Percentiles rank a stretch among this genome's conserved stretches.
Evolutionary conservation across 2,888 invertebrate species (phyloP).

Genomic region (Callyntrura sp.): DNA sequence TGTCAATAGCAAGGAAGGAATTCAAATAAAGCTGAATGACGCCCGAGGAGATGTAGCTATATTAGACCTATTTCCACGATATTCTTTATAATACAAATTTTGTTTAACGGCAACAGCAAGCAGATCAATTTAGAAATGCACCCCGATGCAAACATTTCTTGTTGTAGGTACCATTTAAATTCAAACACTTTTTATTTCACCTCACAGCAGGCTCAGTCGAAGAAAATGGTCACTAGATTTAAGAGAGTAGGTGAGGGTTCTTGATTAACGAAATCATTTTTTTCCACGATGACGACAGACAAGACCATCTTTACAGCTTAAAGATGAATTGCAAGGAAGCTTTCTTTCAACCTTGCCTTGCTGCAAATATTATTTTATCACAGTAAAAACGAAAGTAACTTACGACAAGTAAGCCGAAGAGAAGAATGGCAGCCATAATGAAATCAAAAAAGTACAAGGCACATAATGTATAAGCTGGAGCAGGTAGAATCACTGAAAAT

Average conservation of each 20-base stretch:
- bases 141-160: not conserved
- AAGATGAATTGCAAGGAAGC: no score
- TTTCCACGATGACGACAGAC: no score
- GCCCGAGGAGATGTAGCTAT: constrained; percentile 29
- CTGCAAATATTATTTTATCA: not conserved
- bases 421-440: constrained; percentile 86
- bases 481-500: constrained; percentile 85
- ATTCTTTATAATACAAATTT: not conserved
- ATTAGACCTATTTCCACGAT: constrained; percentile 17
- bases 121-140: not conserved
- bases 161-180: not conserved
- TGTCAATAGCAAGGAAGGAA: not conserved
- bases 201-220: no score
- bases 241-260: no score
- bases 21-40: not conserved
- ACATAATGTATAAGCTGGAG: constrained; percentile 87
- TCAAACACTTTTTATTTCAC: not conserved
- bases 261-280: no score
- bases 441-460: constrained; percentile 87
- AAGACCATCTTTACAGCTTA: no score
- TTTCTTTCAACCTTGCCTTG: no score
- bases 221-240: no score
- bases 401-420: constrained; percentile 87
- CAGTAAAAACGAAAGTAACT: constrained; percentile 83
- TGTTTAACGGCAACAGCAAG: constrained; percentile 17